Evolutionary conservation across 2,888 invertebrate species (phyloP).

Genomic region (Tinea semifulvella): DNA sequence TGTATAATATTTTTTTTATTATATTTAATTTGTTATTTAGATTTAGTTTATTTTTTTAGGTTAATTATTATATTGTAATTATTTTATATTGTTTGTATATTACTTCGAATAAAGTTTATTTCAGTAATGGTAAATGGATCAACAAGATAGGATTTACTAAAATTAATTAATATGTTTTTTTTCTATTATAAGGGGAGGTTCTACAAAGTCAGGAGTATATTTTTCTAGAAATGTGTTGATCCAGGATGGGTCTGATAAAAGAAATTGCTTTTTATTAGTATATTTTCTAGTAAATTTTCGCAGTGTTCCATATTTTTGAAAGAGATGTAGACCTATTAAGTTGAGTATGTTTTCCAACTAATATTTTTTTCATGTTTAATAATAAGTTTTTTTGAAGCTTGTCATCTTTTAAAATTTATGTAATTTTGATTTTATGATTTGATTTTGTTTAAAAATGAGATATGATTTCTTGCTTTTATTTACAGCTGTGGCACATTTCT

Average conservation of each 20-base stretch:
- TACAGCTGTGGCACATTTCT: slow-evolving; percentile 13
- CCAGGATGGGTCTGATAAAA: not conserved
- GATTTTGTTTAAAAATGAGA: slow-evolving; percentile 12
- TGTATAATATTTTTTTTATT: no score
- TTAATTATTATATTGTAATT: no score
- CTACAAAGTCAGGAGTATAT: slow-evolving; percentile 1
- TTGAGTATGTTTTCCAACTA: slow-evolving; percentile 17
- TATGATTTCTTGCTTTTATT: slow-evolving; percentile 16
- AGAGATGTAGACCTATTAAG: slow-evolving; percentile 19
- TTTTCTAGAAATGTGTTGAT: not conserved
- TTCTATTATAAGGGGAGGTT: not conserved
- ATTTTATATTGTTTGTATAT: no score
- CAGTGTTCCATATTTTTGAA: slow-evolving; percentile 12
- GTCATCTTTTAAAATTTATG: slow-evolving; percentile 19
- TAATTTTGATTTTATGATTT: slow-evolving; percentile 16
- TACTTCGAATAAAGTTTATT: no score
- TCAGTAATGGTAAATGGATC: slow-evolving; percentile 17
- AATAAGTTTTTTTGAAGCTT: slow-evolving; percentile 18
- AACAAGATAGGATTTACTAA: slow-evolving; percentile 9
- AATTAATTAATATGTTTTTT: not conserved
- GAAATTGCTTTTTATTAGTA: not conserved
- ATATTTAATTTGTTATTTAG: no score
- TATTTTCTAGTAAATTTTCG: not conserved
- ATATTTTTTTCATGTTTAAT: slow-evolving; percentile 16
- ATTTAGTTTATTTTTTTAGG: no score